Base-by-base conservation (phyloP, 2,797 vertebrate genomes). In the Merluccius polli region DNA sequence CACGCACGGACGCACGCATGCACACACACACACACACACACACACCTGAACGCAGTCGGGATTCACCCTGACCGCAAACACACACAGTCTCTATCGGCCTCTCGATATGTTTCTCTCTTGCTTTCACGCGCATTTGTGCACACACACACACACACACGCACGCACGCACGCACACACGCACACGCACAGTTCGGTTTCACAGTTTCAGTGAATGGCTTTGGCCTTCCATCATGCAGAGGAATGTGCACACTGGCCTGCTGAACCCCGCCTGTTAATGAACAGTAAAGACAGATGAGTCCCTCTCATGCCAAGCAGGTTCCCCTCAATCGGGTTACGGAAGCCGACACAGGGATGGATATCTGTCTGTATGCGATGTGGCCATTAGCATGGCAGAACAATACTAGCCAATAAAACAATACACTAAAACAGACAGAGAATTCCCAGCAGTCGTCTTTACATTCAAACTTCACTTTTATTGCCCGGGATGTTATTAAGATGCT, bases 301-400 rank as follows among this genome's bases (percentile, higher is more conserved):
- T 71, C 80, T 86, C 82, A 82, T 90, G 92, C 91, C 92, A 92
- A 89, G 89, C 88, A 89, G 89, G 88, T 90, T 87, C 78, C 88
- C 86, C 89, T 87, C 65, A 86, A 90, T 91, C 91, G 88, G 90
- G 92, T 92, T 91, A 92, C 85, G 70, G 86, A 85, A 85, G 85
- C 87, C 81, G 83, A 80, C 86, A 87, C 89, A 83, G 88, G 85
- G 89, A 91, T 89, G 88, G 89, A 92, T 88, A 84, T 83, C 87
- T 89, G 90, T 92, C 87, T 73, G 88, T 87, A 86, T 91, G 91
- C 92, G 90, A 93, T 92, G 86, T 80, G 85, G 82, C 88, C 85
- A 87, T 91, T 91, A 91, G 81, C 79, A 76, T 81, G 75, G 68
- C 75, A 76, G 59, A 31, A 27, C 72, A 32, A 44, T 24, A 74